Percentiles rank a stretch among this genome's conserved stretches.
Conservation (phyloP, 1,140 invertebrate genomes). For the Lutraria rhynchaena region DNA sequence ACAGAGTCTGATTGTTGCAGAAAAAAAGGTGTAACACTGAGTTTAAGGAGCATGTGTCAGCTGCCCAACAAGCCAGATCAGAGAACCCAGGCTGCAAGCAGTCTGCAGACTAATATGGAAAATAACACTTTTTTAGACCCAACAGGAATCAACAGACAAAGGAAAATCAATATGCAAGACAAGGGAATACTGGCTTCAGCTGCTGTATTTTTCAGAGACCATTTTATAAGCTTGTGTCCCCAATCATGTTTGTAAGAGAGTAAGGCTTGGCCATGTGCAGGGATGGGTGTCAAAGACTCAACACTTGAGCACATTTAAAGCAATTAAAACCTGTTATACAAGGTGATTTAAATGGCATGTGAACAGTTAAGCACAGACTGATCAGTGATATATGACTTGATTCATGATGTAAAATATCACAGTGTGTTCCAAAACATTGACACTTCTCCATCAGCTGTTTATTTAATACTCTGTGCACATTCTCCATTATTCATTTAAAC, state of each 20-base stretch:
- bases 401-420: too few species aligned
- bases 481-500: too few species aligned
- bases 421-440: too few species aligned
- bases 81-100: conserved; percentile 26
- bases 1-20: conserved; percentile 51
- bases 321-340: conserved; percentile 53
- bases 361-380: not conserved
- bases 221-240: conserved; percentile 54
- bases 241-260: conserved; percentile 47
- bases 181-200: conserved; percentile 43
- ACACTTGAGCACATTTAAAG: conserved; percentile 43
- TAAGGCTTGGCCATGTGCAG: conserved; percentile 37
- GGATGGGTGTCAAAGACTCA: conserved; percentile 11
- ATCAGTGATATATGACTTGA: too few species aligned
- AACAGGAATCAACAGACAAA: conserved; percentile 61
- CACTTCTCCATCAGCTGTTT: conserved; percentile 3
- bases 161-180: conserved; percentile 62
- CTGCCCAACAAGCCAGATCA: conserved; percentile 33
- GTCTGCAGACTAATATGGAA: conserved; percentile 47
- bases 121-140: conserved; percentile 47
- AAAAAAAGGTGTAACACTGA: conserved; percentile 48
- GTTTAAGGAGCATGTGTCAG: conserved; percentile 36
- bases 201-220: conserved; percentile 32
- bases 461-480: too few species aligned
- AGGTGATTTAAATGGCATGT: conserved; percentile 34